A percentile compares a stretch with the other conserved stretches of the same genome.
Conservation (phyloP, 2,888 invertebrate genomes). For the Drosophila paranaensis region DNA sequence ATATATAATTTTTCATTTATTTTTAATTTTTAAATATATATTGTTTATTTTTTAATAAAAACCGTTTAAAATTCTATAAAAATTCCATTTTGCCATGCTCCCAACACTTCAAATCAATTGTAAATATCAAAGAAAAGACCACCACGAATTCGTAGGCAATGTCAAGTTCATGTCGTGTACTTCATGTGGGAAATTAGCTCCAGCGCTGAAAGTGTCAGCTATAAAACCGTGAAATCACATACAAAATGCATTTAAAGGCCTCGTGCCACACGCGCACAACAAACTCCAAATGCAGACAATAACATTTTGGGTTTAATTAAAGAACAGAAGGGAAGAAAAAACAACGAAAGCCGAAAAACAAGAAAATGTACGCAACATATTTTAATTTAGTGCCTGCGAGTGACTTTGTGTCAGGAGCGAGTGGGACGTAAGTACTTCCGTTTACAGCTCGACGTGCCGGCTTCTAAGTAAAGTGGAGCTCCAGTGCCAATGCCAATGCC, state of each 20-base stretch:
- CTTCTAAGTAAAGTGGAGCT: constrained; percentile 47
- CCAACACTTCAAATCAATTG: neutral
- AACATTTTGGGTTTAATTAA: constrained; percentile 75
- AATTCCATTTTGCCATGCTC: neutral
- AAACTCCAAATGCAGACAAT: constrained; percentile 38
- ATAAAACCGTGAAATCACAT: constrained; percentile 75
- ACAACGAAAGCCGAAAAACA: constrained; percentile 8
- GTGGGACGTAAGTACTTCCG: constrained; percentile 66
- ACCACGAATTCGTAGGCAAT: constrained; percentile 50
- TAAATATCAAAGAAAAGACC: constrained; percentile 40
- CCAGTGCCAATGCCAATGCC: constrained; percentile 69
- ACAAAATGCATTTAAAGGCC: constrained; percentile 72
- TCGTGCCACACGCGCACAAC: constrained; percentile 45
- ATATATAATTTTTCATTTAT: too few relatives aligned
- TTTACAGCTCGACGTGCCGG: constrained; percentile 67
- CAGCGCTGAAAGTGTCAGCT: constrained; percentile 42
- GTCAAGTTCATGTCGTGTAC: constrained; percentile 59
- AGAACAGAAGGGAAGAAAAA: constrained; percentile 26
- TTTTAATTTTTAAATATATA: too few relatives aligned
- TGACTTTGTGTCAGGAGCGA: constrained; percentile 31
- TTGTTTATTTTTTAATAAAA: too few relatives aligned
- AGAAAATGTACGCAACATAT: constrained; percentile 61
- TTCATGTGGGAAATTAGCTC: constrained; percentile 46
- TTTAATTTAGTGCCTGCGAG: constrained; percentile 72
- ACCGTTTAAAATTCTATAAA: too few relatives aligned